Conservation (phyloP, 2,888 invertebrate species). For the Mongoloraphidia duomilia region DNA sequence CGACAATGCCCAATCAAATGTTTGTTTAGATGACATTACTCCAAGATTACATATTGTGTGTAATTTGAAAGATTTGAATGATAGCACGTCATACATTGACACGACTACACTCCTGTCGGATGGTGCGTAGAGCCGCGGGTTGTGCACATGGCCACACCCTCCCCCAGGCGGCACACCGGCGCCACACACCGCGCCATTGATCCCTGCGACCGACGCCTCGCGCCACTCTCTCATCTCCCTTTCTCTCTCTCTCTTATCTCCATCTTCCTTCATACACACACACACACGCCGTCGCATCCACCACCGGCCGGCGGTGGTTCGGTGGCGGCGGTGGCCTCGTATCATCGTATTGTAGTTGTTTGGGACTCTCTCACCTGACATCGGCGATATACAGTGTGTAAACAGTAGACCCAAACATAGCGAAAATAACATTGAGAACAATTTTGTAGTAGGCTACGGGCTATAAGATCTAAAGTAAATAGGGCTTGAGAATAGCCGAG, state of each 20-base stretch:
- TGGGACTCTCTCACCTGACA: no score
- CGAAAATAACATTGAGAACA: no score
- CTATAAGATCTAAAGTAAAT: no score
- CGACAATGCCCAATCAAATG: no score
- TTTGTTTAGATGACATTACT: no score
- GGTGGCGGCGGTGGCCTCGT: conserved; percentile 10
- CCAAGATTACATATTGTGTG: no score
- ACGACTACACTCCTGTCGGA: conserved; percentile 6
- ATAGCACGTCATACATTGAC: neutral
- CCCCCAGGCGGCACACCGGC: conserved; percentile 5
- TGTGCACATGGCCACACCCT: neutral
- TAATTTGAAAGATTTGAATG: no score
- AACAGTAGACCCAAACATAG: no score
- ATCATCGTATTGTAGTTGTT: conserved; percentile 8
- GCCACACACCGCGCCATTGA: conserved; percentile 6
- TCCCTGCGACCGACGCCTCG: conserved; percentile 5
- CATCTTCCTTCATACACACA: neutral
- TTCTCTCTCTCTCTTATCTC: neutral
- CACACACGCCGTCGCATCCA: conserved; percentile 4
- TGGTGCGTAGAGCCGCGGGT: conserved; percentile 2
- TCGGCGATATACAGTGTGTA: no score
- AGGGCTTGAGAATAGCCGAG: no score
- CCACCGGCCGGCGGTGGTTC: conserved; percentile 8
- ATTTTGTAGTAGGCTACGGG: no score
- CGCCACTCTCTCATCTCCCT: neutral